Percentiles rank a stretch among this genome's conserved stretches.
These are phyloP conservation scores for Diarsia rubi DNA, from an alignment of 2,888 invertebrate species.

Conservation along the genomic window DNA sequence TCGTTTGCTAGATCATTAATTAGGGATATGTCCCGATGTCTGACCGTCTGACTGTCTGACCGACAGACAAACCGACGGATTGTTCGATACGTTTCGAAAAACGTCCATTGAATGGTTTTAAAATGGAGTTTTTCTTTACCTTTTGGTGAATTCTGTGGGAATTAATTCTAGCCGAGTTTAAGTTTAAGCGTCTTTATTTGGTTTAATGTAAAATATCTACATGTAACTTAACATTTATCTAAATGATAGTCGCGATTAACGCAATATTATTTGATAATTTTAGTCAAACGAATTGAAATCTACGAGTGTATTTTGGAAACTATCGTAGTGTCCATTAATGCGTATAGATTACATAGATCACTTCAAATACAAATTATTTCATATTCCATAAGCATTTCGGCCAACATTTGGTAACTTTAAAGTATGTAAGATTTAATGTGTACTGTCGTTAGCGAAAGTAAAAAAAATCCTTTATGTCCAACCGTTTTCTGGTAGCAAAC, in stretches of 20 bases:
- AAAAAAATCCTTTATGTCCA: not conserved
- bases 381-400: not conserved
- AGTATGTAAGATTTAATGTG: too few species aligned
- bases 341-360: not conserved
- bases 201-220: not conserved
- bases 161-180: conserved; percentile 43
- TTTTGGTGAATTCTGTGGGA: conserved; percentile 51
- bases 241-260: not conserved
- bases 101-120: conserved; percentile 61
- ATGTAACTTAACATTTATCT: not conserved
- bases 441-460: not conserved
- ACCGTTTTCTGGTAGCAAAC: conserved; percentile 6
- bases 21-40: conserved; percentile 78
- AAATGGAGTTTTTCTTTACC: conserved; percentile 20
- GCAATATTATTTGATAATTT: not conserved
- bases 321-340: not conserved
- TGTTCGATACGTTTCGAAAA: conserved; percentile 61
- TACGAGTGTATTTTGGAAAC: too few species aligned
- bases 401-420: not conserved
- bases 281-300: too few species aligned
- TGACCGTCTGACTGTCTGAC: conserved; percentile 73
- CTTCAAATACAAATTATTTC: not conserved
- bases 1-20: conserved; percentile 84
- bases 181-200: conserved; percentile 11
- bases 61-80: conserved; percentile 64